phyloP scores from a whole-genome alignment of 37 sponge, comb jelly and placozoan species.

The Haliclona indistincta region DNA sequence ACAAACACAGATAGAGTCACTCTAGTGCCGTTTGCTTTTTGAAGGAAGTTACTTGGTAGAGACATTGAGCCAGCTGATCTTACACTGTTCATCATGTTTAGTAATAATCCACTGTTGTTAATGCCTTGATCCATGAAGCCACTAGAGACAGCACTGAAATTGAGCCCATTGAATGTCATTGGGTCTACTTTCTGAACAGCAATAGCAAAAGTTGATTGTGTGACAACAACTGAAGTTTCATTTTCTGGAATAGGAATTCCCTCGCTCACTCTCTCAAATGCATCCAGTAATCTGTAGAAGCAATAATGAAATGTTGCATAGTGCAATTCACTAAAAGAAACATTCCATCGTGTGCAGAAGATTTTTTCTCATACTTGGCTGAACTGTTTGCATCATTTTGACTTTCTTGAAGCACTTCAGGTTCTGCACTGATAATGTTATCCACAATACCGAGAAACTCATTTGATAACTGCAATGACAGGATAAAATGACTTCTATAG shows the following conservation, averaged over 20 bases:
- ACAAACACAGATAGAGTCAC: slow-evolving; percentile 10
- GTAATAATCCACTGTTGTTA: neutral
- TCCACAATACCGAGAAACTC: slow-evolving; percentile 21
- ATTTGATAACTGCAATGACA: slow-evolving; percentile 31
- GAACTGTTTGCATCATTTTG: slow-evolving; percentile 22
- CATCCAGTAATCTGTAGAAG: slow-evolving; percentile 14
- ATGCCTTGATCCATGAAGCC: neutral
- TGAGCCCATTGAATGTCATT: neutral
- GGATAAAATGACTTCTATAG: too few relatives aligned
- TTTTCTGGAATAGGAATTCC: neutral
- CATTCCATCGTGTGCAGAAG: neutral
- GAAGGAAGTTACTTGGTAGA: slow-evolving; percentile 13
- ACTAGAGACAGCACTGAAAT: neutral
- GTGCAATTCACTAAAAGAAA: neutral
- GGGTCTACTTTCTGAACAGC: slow-evolving; percentile 2
- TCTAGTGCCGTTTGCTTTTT: neutral
- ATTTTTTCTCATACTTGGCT: slow-evolving; percentile 14
- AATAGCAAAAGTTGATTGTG: neutral
- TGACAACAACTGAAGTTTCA: neutral
- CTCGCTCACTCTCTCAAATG: slow-evolving; percentile 6
- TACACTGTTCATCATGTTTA: neutral
- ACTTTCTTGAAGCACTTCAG: slow-evolving; percentile 15
- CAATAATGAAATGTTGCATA: too few relatives aligned
- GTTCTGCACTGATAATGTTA: slow-evolving; percentile 29
- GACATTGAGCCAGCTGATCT: neutral